phyloP scores from a whole-genome alignment of 2,888 invertebrate species.

The Congeria kusceri region DNA sequence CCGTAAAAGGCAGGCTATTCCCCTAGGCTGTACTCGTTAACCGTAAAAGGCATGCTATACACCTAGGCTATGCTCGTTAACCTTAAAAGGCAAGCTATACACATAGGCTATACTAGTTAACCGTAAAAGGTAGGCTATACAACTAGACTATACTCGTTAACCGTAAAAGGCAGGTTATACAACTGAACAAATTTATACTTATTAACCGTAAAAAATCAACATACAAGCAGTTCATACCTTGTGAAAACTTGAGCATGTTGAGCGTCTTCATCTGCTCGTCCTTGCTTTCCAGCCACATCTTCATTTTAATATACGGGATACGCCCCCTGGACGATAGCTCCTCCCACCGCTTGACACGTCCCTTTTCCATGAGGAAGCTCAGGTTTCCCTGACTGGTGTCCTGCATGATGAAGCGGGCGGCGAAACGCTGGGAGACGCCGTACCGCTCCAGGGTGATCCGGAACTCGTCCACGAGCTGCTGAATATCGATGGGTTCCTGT shows the following conservation, averaged over 20 bases:
- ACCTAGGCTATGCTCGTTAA: no score
- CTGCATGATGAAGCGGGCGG: slow-evolving; percentile 69
- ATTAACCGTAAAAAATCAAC: no score
- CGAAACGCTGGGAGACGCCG: slow-evolving; percentile 71
- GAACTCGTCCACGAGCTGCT: slow-evolving; percentile 65
- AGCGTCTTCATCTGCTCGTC: slow-evolving; percentile 63
- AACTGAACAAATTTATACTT: no score
- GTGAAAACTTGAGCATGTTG: slow-evolving; percentile 60
- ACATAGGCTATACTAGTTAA: no score
- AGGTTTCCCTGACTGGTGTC: slow-evolving; percentile 73
- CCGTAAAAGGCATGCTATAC: no score
- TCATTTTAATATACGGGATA: slow-evolving; percentile 70
- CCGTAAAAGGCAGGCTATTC: no score
- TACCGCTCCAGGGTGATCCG: slow-evolving; percentile 64
- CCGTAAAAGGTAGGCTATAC: no score
- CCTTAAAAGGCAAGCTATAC: no score
- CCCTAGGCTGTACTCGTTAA: no score
- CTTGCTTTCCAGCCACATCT: slow-evolving; percentile 67
- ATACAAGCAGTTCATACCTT: no score
- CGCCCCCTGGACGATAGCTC: slow-evolving; percentile 68
- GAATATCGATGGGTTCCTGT: slow-evolving; percentile 66
- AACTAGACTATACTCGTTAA: no score
- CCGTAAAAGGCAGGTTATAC: no score
- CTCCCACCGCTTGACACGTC: slow-evolving; percentile 64
- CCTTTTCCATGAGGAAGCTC: slow-evolving; percentile 72